phyloP scores from a whole-genome alignment of 2,797 vertebrate species.

The Garrulus glandarius region DNA sequence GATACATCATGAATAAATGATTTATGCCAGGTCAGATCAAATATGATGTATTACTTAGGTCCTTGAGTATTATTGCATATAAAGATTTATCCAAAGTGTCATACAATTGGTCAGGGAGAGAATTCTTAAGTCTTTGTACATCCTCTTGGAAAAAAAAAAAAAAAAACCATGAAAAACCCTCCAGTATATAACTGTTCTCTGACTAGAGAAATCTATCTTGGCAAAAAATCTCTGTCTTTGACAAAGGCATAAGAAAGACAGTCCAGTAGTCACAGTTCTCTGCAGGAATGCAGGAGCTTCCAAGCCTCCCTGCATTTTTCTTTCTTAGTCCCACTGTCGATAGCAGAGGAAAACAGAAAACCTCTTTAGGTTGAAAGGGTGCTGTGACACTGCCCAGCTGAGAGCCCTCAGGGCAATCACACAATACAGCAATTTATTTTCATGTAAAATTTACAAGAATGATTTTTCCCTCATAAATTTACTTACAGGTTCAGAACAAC shows the following conservation, averaged over 20 bases:
- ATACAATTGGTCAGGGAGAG: conserved; percentile 19
- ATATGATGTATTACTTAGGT: conserved; percentile 70
- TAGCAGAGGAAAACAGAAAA: not conserved
- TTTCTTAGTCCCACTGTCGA: not conserved
- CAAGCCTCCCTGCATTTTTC: not conserved
- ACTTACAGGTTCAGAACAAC: not conserved
- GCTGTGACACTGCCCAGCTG: not conserved
- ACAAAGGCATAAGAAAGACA: not conserved
- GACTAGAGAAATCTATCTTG: not conserved
- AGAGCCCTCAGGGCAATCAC: not conserved
- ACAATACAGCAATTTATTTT: not conserved
- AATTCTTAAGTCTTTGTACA: not conserved
- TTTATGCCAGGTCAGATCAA: conserved; percentile 73
- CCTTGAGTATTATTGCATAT: conserved; percentile 61
- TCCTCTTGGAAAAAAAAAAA: not conserved
- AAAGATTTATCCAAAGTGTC: conserved; percentile 71
- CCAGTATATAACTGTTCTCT: not conserved
- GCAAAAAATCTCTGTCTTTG: not conserved
- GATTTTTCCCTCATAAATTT: not conserved
- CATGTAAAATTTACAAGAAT: not conserved
- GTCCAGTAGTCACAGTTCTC: not conserved
- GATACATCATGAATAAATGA: conserved; percentile 77
- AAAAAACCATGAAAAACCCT: not conserved
- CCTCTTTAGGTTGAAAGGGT: not conserved
- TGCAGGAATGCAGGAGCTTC: not conserved